Conservation (phyloP, 2,797 vertebrate genomes). For the Epinephelus coioides region DNA sequence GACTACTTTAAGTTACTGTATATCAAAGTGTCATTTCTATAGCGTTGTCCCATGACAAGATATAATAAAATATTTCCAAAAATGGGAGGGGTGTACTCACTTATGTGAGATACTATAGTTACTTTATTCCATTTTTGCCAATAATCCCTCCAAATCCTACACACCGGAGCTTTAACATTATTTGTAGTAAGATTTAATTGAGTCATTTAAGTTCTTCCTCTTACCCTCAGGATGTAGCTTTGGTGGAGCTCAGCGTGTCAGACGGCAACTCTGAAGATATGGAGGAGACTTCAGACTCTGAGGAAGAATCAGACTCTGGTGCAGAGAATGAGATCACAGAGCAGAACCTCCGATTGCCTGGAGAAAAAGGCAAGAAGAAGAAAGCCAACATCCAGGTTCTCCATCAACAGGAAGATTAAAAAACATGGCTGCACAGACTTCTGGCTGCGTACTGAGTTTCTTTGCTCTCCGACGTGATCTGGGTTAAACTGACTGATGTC, state of each 20-base stretch:
- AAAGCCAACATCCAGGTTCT: slow-evolving; percentile 89
- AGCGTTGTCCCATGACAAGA: too few relatives aligned
- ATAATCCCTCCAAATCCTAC: too few relatives aligned
- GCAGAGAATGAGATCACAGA: slow-evolving; percentile 80
- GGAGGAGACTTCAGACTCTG: slow-evolving; percentile 48
- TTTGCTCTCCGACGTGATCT: not conserved
- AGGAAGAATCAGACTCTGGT: slow-evolving; percentile 78
- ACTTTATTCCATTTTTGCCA: too few relatives aligned
- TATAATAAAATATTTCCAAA: too few relatives aligned
- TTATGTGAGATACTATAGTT: too few relatives aligned
- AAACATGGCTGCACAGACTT: not conserved
- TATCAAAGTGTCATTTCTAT: too few relatives aligned
- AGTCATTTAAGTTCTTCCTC: not conserved
- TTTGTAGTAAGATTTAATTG: not conserved
- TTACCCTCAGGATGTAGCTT: slow-evolving; percentile 88
- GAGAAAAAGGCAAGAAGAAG: slow-evolving; percentile 77
- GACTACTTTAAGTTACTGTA: too few relatives aligned
- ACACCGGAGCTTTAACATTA: not conserved
- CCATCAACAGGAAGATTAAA: slow-evolving; percentile 63
- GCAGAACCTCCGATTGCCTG: slow-evolving; percentile 89
- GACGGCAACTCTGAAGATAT: slow-evolving; percentile 81
- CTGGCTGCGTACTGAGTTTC: not conserved
- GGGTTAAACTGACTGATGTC: not conserved
- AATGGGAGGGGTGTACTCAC: too few relatives aligned
- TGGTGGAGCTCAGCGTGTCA: slow-evolving; percentile 90